A percentile compares a stretch with the other conserved stretches of the same genome.
Conservation (phyloP, 2,888 invertebrate species). For the Nemapogon koenigi region DNA sequence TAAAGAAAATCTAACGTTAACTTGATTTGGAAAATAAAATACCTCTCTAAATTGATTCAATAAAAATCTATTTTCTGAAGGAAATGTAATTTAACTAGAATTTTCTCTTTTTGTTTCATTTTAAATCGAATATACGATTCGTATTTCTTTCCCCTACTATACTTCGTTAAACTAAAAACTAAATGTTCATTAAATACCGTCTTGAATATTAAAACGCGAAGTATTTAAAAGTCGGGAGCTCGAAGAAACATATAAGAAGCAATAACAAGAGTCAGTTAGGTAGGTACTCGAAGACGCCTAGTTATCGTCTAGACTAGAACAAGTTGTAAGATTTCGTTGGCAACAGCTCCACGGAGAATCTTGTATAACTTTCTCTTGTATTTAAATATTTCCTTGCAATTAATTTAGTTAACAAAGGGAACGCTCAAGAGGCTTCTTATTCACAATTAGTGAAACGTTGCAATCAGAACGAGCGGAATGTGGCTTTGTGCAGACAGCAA, state of each 20-base stretch:
- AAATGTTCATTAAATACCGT: not conserved
- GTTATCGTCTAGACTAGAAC: conserved; percentile 47
- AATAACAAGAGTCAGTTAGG: conserved; percentile 6
- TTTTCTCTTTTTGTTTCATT: too few relatives aligned
- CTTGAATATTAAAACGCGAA: conserved; percentile 7
- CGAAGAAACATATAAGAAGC: conserved; percentile 1
- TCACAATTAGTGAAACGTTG: conserved; percentile 49
- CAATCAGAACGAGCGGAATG: conserved; percentile 27
- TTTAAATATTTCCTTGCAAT: conserved; percentile 58
- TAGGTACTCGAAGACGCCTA: conserved; percentile 17
- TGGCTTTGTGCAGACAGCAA: conserved; percentile 4
- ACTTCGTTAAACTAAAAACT: too few relatives aligned
- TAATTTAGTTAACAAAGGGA: conserved; percentile 54
- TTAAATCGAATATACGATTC: too few relatives aligned
- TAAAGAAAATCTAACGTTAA: too few relatives aligned
- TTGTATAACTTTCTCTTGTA: conserved; percentile 18
- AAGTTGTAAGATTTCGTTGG: conserved; percentile 35
- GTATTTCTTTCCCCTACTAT: too few relatives aligned
- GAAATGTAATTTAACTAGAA: too few relatives aligned
- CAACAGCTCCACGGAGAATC: conserved; percentile 39
- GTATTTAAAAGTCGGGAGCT: too few relatives aligned
- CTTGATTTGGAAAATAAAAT: too few relatives aligned
- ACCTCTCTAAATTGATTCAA: too few relatives aligned
- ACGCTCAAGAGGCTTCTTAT: conserved; percentile 32
- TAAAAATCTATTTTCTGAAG: too few relatives aligned